Evolutionary conservation across 2,888 invertebrate species (phyloP), one percentile per base, ranked within the genome.

Genomic region (Sicus ferrugineus): DNA sequence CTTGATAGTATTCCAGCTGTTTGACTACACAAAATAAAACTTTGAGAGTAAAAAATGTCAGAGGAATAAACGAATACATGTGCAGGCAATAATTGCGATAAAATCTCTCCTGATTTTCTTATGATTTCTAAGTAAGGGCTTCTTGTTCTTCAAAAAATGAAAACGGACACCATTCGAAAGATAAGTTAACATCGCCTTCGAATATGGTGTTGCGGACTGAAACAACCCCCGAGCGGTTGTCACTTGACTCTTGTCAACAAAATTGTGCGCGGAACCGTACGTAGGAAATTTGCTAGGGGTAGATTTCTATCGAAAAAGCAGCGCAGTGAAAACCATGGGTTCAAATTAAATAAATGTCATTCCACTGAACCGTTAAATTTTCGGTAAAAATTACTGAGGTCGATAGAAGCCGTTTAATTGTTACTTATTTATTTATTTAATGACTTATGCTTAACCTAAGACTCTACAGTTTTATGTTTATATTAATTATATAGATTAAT

Each of bases 51-150:
- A 72, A 71, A 76, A 78, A 81, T 82, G 84, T 81, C 82, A 83
- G 81, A 81, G 81, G 80, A 84, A 81, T 85, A 84, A 84, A 85
- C 85, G 84, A 83, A 84, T 84, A 84, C 84, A 84, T 84, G 85
- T 84, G 84, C 81, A 84, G 80, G 81, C 85, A 84, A 85, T 84
- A 85, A 84, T 84, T 84, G 84, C 83, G 84, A 84, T 84, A 85
- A 85, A 77, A 85, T 84, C 84, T 78, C 77, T n/a, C n/a, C n/a
- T n/a, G n/a, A 77, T 77, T 79, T 75, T 75, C 72, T 68, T 75
- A 73, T 75, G 74, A 74, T 75, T 73, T 73, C 70, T 71, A 69
- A 74, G 72, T 73, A 73, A 76, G 78, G 75, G 76, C 76, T 70
- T 73, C 70, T 75, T 72, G 72, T 71, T 59, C 54, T 72, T 71